phyloP scores from a whole-genome alignment of 2,113 vertebrate genomes.

The Fukomys damarensis region DNA sequence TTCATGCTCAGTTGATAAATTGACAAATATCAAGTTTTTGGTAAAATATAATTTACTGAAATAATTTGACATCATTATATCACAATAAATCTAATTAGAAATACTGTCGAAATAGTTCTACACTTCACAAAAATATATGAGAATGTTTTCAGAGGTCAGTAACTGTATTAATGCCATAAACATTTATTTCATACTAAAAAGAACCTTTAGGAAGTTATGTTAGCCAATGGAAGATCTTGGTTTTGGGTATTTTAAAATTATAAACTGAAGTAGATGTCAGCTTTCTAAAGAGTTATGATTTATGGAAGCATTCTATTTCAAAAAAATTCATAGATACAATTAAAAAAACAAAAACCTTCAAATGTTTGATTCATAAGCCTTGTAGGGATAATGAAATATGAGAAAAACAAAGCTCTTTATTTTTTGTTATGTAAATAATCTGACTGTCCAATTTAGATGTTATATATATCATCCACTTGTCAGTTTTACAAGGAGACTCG shows the following conservation, averaged over 20 bases:
- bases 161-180: not conserved
- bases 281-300: not conserved
- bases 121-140: not conserved
- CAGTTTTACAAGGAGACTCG: not conserved
- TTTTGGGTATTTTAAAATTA: not conserved
- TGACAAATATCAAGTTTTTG: conserved; percentile 36
- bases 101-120: conserved; percentile 26
- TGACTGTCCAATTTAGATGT: not conserved
- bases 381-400: not conserved
- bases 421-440: not conserved
- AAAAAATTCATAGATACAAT: not conserved
- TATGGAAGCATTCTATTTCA: not conserved
- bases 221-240: not conserved
- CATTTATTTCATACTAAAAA: not conserved
- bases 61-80: conserved; percentile 8
- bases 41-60: conserved; percentile 12
- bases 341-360: not conserved
- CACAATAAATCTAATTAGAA: conserved; percentile 63
- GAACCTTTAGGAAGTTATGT: not conserved
- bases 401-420: not conserved
- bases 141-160: not conserved
- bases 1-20: not conserved
- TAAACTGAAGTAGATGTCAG: conserved; percentile 22
- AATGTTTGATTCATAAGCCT: not conserved
- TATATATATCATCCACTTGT: not conserved